Evolutionary conservation across 2,888 invertebrate species (phyloP), one percentile per base, ranked within the genome.

Genomic region (Drosophila eohydei): DNA sequence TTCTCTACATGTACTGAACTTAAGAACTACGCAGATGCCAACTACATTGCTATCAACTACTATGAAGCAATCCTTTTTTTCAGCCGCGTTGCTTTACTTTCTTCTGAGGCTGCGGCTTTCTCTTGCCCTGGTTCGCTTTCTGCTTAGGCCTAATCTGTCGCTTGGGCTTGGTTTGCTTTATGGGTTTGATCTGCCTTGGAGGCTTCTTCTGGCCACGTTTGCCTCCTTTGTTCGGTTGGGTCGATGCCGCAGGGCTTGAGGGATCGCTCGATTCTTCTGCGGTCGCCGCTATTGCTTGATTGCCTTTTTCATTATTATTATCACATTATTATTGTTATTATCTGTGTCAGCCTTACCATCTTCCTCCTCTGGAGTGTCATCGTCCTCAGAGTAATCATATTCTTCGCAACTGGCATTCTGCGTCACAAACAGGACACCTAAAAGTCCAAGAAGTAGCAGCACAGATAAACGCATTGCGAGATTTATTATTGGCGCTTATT

Each of bases 381-480:
- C 6, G 28, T 26, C 9, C 4, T 14, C 6, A 12, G 63, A 38
- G 0, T 43, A 40, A 36, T n/a, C 7, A 11, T 50, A 5, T 0
- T 73, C 69, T 0, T 44, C 26, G 5, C 61, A 40, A 4, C 36
- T 26, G 26, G 26, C 32, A 6, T 16, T 36, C 9, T 66, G 40
- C 0, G 44, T 32, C 50, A 64, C 34, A 4, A 61, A 36, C 34
- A 57, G 9, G 9, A 64, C 41, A 43, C 60, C 50, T 2, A 54
- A 11, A 7, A 54, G 36, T 9, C 63, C 74, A 34, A 64, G 8
- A 30, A 73, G 4, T 0, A 70, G 8, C 26, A 64, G 40, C n/a
- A 60, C n/a, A 28, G 32, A 36, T 2, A 64, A 4, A 8, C 64
- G 60, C 74, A 74, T 74, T 61, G 48, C 16, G n/a, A 57, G 32